phyloP scores from a whole-genome alignment of 2,888 invertebrate species.

The Thymelicus acteon region DNA sequence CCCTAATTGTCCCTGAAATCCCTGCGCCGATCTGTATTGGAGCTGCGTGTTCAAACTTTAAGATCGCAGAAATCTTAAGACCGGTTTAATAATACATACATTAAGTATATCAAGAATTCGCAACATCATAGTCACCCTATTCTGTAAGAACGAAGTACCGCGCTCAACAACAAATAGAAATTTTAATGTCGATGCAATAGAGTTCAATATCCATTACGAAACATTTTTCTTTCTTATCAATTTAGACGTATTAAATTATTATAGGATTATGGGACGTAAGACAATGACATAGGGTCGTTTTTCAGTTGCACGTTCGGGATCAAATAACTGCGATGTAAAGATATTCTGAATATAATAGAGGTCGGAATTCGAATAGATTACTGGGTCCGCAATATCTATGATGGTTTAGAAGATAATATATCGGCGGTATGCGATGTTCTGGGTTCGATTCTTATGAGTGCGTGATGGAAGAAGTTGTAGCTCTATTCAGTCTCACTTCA shows the following conservation, averaged over 20 bases:
- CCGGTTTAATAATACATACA: too few relatives aligned
- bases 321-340: constrained; percentile 29
- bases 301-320: constrained; percentile 14
- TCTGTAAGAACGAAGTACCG: constrained; percentile 18
- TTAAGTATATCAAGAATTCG: too few relatives aligned
- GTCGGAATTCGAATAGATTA: constrained; percentile 29
- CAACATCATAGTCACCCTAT: constrained; percentile 30
- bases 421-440: not conserved
- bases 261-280: constrained; percentile 15
- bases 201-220: constrained; percentile 14
- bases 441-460: not conserved
- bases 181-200: constrained; percentile 12
- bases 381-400: not conserved
- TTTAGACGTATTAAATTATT: constrained; percentile 21
- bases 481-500: too few relatives aligned
- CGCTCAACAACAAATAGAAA: constrained; percentile 6
- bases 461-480: too few relatives aligned
- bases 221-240: constrained; percentile 31
- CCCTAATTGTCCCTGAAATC: too few relatives aligned
- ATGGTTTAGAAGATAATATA: not conserved
- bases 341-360: constrained; percentile 23
- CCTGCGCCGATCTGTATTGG: too few relatives aligned
- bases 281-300: not conserved
- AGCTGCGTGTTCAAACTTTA: too few relatives aligned
- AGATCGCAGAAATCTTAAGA: too few relatives aligned